Evolutionary conservation across 2,797 vertebrate species (phyloP), one percentile per base, ranked within the genome.

Genomic region (Podarcis siculus): DNA sequence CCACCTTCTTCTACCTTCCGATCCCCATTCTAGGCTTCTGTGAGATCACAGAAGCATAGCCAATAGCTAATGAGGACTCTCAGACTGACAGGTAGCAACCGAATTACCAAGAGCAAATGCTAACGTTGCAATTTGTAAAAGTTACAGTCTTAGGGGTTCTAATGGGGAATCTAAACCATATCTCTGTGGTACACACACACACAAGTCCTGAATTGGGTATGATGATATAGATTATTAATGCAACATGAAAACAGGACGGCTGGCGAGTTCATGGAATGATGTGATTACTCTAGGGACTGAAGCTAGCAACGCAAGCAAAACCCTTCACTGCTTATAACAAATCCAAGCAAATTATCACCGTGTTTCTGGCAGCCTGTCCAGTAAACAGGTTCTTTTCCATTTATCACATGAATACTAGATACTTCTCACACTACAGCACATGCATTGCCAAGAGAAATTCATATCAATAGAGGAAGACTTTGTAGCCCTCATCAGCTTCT

Each of bases 171-270:
- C 9, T 30, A 72, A 84, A 73, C 71, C 19, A 58, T 17, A 67
- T 27, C 30, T 45, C 45, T 42, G 8, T 23, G 55, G 9, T 21
- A 35, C 21, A 30, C 37, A n/a, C 58, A 45, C n/a, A 45, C n/a
- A 85, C 13, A 35, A 32, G 49, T 8, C 27, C 35, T 32, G 7
- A 17, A 13, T 30, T 27, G 15, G 72, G 30, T 64, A 75, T 55
- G 19, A 58, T 27, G 27, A 72, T 58, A 21, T 39, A 71, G 66
- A 89, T 58, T 3, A 88, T 45, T 90, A 91, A 75, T 87, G 72
- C 42, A 61, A 12, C 12, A 83, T 86, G 35, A 58, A 87, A 37
- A 87, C 67, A 27, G 89, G 85, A 88, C 19, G 13, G 78, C 35
- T 58, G 30, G 2, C 79, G 75, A 55, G 37, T 71, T 88, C 87